Evolutionary conservation across 2,797 vertebrate genomes (phyloP), one percentile per base, ranked within the genome.

Genomic region (Poeciliopsis turneri): DNA sequence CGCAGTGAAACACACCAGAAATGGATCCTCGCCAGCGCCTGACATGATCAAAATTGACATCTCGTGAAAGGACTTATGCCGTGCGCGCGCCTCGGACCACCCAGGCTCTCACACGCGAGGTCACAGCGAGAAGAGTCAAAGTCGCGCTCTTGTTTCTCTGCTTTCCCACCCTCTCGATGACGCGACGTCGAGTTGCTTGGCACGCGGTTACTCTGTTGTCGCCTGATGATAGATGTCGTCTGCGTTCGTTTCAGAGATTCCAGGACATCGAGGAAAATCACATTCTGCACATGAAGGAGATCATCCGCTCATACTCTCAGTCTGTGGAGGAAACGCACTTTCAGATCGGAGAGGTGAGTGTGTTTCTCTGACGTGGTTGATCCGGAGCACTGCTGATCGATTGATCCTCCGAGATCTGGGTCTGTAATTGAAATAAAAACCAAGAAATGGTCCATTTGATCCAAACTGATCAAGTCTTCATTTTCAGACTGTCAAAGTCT

Each of bases 181-280:
- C 16, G 20, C 10, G 36, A 70, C 66, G 33, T 51, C n/a, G 3
- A 55, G 76, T 78, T 76, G 75, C 46, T 53, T 47, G 30, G 33
- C n/a, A 23, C 36, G 13, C 28, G 23, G 15, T 70, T 74, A 1
- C 72, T 79, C 45, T 70, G 28, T 33, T 3, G 25, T 33, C 30
- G n/a, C 57, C 0, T 86, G 77, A 87, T 43, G n/a, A 0, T 84
- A 59, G 85, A 77, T 12, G 5, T 80, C 45, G 53, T 76, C 28
- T 3, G 61, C 23, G 12, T 89, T 51, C 83, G 10, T 88, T 87
- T 4, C 92, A 99, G 98, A 99, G 97, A 96, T 99, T 99, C 95
- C 98, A 99, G 91, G 97, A 97, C 92, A 99, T 99, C 70, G 98
- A 99, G 95, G 97, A 99, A 95, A 96, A 89, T 71, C 97, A 99